Evolutionary conservation across 2,113 vertebrate species (phyloP), one percentile per base, ranked within the genome.

Genomic region (Burhinus bistriatus): DNA sequence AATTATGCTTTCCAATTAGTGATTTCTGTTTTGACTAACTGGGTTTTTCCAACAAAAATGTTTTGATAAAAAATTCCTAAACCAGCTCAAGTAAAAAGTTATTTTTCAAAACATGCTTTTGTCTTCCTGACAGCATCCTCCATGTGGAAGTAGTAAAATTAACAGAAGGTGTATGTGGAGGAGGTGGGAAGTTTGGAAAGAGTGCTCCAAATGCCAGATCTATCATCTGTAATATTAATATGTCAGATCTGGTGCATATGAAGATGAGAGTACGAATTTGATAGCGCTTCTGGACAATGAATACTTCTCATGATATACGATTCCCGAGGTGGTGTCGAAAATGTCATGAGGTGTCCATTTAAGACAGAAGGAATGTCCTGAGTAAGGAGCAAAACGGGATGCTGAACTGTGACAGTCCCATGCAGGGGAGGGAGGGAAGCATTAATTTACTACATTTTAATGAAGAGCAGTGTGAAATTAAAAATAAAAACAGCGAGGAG

Each of bases 111-210:
- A 84, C 30, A 57, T 3, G 7, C 52, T 84, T 95, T 93, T 96
- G 47, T 96, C 80, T 87, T 95, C 65, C 77, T 87, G 85, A 92
- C 88, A 90, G 55, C 66, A 90, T 62, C 71, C 52, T 96, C 79
- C 71, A 49, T 52, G 86, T 26, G 49, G 75, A 66, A 89, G 36
- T 25, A 93, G 68, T 62, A 81, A 78, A 95, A 81, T 75, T 89
- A 94, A 89, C 69, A 95, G 86, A 90, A 94, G 61, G 83, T 97
- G 8, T 62, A 81, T 51, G 89, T 0, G 2, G 90, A 95, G 62
- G 94, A 95, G 90, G 71, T 80, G 76, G 86, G 86, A 95, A 84
- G 38, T 78, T 95, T 91, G 68, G 54, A 72, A 93, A 25, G 62
- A 69, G 19, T 80, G 68, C 20, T 92, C 42, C 91, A 89, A 92